Evolutionary conservation across 2,797 vertebrate genomes (phyloP).

Genomic region (Enteromius afrohamiltoni): DNA sequence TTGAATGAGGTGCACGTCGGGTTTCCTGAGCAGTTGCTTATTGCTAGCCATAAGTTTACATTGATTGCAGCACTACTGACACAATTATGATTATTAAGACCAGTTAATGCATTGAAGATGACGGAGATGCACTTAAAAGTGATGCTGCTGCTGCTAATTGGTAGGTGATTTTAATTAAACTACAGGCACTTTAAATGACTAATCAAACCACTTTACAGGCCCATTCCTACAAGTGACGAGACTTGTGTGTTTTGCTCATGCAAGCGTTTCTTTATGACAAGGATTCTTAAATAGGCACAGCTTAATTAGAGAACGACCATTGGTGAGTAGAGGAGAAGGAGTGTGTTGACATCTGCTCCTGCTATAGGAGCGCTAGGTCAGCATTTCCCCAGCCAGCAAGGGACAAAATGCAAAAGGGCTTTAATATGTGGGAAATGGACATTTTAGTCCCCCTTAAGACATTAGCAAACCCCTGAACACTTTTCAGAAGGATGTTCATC

Average conservation of each 20-base stretch:
- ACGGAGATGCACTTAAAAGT: constrained; percentile 75
- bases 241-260: constrained; percentile 66
- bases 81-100: constrained; percentile 72
- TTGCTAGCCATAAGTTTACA: constrained; percentile 57
- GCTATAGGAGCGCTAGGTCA: constrained; percentile 35
- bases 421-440: constrained; percentile 28
- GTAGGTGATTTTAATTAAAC: constrained; percentile 81
- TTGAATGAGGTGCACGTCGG: constrained; percentile 18
- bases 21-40: constrained; percentile 39
- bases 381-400: constrained; percentile 41
- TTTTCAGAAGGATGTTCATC: neutral
- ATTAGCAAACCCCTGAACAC: constrained; percentile 6
- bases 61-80: constrained; percentile 69
- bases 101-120: constrained; percentile 70
- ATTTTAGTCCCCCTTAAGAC: constrained; percentile 15
- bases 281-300: constrained; percentile 48
- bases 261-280: constrained; percentile 64
- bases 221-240: constrained; percentile 62
- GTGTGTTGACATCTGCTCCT: constrained; percentile 40
- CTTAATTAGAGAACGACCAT: constrained; percentile 54
- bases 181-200: constrained; percentile 74
- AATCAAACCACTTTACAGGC: constrained; percentile 65
- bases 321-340: constrained; percentile 39
- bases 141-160: constrained; percentile 73
- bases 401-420: constrained; percentile 28